phyloP scores from a whole-genome alignment of 2,797 vertebrate species.

The Coilia nasus region DNA sequence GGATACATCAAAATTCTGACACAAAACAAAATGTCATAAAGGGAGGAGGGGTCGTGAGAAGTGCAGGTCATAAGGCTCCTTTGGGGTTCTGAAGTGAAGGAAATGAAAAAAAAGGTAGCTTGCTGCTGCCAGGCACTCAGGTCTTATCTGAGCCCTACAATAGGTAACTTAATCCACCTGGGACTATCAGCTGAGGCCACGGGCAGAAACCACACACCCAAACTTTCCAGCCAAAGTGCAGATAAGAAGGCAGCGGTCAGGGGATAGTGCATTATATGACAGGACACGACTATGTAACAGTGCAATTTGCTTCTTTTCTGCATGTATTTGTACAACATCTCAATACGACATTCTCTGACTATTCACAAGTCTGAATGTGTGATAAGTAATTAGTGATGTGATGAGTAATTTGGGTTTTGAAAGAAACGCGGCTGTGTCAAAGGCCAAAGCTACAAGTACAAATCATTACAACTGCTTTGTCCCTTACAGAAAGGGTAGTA shows the following conservation, averaged over 20 bases:
- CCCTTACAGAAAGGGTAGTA: too few relatives aligned
- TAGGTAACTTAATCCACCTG: conserved; percentile 25
- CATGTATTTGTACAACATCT: neutral
- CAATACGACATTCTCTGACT: neutral
- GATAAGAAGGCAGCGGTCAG: neutral
- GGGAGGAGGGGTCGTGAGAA: neutral
- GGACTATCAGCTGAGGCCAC: conserved; percentile 50
- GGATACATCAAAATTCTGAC: neutral
- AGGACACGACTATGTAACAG: neutral
- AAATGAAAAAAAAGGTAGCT: neutral
- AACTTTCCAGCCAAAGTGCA: neutral
- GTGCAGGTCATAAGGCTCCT: neutral
- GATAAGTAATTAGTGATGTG: neutral
- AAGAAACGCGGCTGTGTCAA: neutral
- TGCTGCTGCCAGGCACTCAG: neutral
- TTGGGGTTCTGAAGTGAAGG: conserved; percentile 3
- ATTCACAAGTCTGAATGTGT: neutral
- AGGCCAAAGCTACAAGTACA: too few relatives aligned
- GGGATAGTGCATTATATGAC: neutral
- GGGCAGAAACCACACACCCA: conserved; percentile 19
- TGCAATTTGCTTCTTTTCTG: neutral
- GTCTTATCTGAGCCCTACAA: conserved; percentile 8
- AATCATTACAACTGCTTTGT: too few relatives aligned
- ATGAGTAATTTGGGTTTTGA: neutral
- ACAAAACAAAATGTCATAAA: neutral